Base-by-base conservation (phyloP, 1,140 invertebrate genomes). In the Stegodyphus dumicola region DNA sequence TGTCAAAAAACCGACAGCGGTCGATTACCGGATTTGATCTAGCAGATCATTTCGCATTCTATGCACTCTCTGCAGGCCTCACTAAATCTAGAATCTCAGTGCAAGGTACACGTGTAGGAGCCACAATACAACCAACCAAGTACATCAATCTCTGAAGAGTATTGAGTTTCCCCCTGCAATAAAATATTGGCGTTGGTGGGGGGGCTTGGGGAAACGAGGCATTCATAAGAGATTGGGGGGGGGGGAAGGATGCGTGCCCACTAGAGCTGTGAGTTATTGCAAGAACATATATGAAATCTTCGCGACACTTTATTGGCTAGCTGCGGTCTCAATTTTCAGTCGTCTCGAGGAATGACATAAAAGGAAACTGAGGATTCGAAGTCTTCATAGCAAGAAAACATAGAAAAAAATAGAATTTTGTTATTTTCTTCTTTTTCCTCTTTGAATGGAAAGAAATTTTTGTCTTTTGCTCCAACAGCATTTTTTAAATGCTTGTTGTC, bases 1-100 rank as follows among this genome's bases (percentile, higher is more conserved):
- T 77, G 81, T 77, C 81, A 76, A 70, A 77, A 76, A 76, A 69
- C 17, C 81, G 81, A 85, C 73, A 77, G 73, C 81, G 48, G 73
- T 76, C 81, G 81, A 77, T 85, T 85, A 85, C 81, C 54, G 65
- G 60, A 76, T 85, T 77, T 76, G 73, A 76, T 76, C 65, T n/a
- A 54, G 17, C 11, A 51, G 81, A 85, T 85, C 74, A 85, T 85
- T 85, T 85, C 69, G 64, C 81, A 85, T 85, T 85, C 80, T 83
- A 53, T 54, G 80, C 80, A 66, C 60, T 75, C 56, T 17, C 81
- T 10, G 48, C 56, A 18, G 69, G 69, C 18, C 51, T 81, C 78
- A 51, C 56, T 73, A 73, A 71, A 81, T 81, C 69, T 73, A 51
- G 71, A 67, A 81, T 56, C 60, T 17, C 78, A 17, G 51, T n/a